These are phyloP conservation scores for Podabrus alpinus DNA, from an alignment of 2,888 invertebrate genomes.

Conservation along the genomic window DNA sequence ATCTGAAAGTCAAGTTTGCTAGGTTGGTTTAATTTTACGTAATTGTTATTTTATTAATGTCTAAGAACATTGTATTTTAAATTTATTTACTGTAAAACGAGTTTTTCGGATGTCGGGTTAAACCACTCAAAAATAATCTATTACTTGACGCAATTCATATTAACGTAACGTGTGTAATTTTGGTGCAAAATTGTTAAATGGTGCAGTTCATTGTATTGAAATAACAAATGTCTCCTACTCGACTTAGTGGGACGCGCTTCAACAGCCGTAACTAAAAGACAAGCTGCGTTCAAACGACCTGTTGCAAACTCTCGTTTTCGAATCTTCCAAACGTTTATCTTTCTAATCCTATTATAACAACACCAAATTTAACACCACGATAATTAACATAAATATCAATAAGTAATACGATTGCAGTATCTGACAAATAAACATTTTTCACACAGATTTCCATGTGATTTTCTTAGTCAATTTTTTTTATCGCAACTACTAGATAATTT, in stretches of 20 bases:
- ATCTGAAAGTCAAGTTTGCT: background rate
- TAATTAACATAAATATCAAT: slow-evolving; percentile 17
- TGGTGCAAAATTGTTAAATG: slow-evolving; percentile 55
- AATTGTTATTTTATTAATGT: background rate
- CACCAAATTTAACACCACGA: slow-evolving; percentile 21
- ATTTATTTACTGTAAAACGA: slow-evolving; percentile 28
- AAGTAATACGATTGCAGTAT: background rate
- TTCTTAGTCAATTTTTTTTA: background rate
- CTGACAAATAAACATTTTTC: background rate
- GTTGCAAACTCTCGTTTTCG: slow-evolving; percentile 30
- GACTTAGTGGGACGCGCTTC: slow-evolving; percentile 39
- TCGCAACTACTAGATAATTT: background rate
- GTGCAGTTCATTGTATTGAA: slow-evolving; percentile 55
- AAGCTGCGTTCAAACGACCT: slow-evolving; percentile 32
- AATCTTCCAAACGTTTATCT: slow-evolving; percentile 30
- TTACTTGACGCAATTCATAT: slow-evolving; percentile 41
- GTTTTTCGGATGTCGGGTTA: slow-evolving; percentile 30
- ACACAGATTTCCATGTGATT: background rate
- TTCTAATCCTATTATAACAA: slow-evolving; percentile 32
- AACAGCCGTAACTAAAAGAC: slow-evolving; percentile 33
- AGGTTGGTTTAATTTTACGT: background rate
- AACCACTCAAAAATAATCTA: slow-evolving; percentile 46
- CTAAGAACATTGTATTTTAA: background rate
- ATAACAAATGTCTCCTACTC: slow-evolving; percentile 54
- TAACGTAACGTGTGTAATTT: slow-evolving; percentile 49